These are phyloP conservation scores for Lophius piscatorius DNA, from an alignment of 2,113 vertebrate species.

Conservation along the genomic window DNA sequence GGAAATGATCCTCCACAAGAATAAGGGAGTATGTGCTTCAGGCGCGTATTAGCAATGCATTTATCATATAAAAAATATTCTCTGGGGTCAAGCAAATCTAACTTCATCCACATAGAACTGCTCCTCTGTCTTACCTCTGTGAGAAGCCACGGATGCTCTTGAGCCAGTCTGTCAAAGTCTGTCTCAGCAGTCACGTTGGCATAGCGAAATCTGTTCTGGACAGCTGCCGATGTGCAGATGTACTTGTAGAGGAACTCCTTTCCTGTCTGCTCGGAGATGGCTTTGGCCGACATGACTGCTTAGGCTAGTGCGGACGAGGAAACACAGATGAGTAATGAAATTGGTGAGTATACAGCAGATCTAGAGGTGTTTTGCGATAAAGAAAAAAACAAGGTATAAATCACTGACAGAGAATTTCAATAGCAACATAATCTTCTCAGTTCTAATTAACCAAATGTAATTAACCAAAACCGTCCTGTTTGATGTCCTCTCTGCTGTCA, in stretches of 20 bases:
- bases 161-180: slow-evolving; percentile 86
- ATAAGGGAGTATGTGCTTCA: not conserved
- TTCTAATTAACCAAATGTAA: too few relatives aligned
- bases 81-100: not conserved
- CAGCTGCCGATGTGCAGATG: slow-evolving; percentile 88
- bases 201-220: slow-evolving; percentile 95
- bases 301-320: slow-evolving; percentile 2
- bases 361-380: too few relatives aligned
- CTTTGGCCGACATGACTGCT: slow-evolving; percentile 94
- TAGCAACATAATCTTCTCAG: too few relatives aligned
- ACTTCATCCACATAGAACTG: not conserved
- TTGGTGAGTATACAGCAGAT: slow-evolving; percentile 3
- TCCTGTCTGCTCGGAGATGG: slow-evolving; percentile 94
- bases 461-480: too few relatives aligned
- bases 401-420: too few relatives aligned
- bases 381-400: too few relatives aligned
- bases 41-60: slow-evolving; percentile 17
- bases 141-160: slow-evolving; percentile 93
- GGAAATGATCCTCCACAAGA: slow-evolving; percentile 17
- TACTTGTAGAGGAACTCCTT: slow-evolving; percentile 97
- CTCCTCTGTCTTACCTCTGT: slow-evolving; percentile 83
- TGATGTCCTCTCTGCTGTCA: too few relatives aligned
- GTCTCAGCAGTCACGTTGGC: slow-evolving; percentile 89
- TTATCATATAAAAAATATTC: not conserved
- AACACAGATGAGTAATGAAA: not conserved